These are phyloP conservation scores for Cichlasoma orientale DNA, from an alignment of 2,797 vertebrate species.

Conservation along the genomic window DNA sequence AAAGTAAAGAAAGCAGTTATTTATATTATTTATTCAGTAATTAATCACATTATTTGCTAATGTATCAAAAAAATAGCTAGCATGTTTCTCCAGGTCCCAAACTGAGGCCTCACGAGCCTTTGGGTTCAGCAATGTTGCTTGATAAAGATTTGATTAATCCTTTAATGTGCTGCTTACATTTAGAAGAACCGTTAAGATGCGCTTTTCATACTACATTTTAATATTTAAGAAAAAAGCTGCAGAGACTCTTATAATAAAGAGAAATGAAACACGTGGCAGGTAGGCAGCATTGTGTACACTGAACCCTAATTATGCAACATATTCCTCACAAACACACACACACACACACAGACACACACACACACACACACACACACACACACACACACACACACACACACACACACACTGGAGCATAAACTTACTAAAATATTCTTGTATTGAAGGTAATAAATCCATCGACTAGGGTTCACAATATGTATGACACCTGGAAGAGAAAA, in stretches of 20 bases:
- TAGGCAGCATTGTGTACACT: not conserved
- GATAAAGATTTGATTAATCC: not conserved
- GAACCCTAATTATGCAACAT: not conserved
- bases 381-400: not conserved
- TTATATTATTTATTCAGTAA: not conserved
- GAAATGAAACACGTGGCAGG: not conserved
- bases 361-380: not conserved
- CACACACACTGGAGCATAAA: conserved; percentile 24
- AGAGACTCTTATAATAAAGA: not conserved
- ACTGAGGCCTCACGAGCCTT: not conserved
- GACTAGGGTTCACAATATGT: conserved; percentile 72
- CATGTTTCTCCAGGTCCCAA: not conserved
- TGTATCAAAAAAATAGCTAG: not conserved
- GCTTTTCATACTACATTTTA: not conserved
- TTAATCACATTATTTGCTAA: not conserved
- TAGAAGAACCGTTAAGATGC: too few relatives aligned
- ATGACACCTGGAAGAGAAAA: conserved; percentile 72
- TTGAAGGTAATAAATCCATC: conserved; percentile 82
- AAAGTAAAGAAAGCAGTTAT: not conserved
- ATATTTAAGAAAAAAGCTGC: not conserved
- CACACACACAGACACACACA: not conserved
- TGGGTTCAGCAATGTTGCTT: not conserved
- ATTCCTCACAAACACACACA: not conserved
- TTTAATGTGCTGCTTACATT: too few relatives aligned
- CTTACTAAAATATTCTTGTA: conserved; percentile 79